Conservation (phyloP, 92 coral and sea anemone species). For the Hydrozoanthus gracilis region DNA sequence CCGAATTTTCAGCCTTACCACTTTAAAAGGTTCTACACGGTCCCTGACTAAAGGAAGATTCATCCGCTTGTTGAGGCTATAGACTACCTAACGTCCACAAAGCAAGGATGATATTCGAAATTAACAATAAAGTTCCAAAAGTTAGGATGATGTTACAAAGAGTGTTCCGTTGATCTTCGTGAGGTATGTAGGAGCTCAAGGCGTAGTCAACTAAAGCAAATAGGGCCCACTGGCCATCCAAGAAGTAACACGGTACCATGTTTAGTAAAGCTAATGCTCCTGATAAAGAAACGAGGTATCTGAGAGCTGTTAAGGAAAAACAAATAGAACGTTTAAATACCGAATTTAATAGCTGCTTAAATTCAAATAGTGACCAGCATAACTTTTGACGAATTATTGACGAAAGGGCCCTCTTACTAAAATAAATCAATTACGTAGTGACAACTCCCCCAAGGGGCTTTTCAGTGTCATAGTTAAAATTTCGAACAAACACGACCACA, state of each 20-base stretch:
- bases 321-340: neutral
- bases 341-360: too few relatives aligned
- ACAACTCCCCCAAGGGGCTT: too few relatives aligned
- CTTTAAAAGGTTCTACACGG: too few relatives aligned
- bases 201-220: conserved; percentile 86
- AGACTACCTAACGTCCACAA: conserved; percentile 93
- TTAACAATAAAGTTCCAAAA: conserved; percentile 86
- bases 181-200: conserved; percentile 72
- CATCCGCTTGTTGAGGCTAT: conserved; percentile 1
- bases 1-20: too few relatives aligned
- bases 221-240: conserved; percentile 98
- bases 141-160: conserved; percentile 84
- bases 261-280: conserved; percentile 91
- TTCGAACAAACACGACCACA: too few relatives aligned
- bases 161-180: conserved; percentile 84
- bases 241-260: conserved; percentile 93
- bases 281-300: conserved; percentile 92
- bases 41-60: too few relatives aligned
- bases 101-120: conserved; percentile 91
- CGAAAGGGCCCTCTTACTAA: too few relatives aligned
- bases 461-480: too few relatives aligned
- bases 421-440: too few relatives aligned
- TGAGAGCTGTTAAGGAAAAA: conserved; percentile 20
- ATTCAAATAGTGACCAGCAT: neutral
- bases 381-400: neutral